Evolutionary conservation across 2,888 invertebrate genomes (phyloP).

Genomic region (Amphiduros pacificus): DNA sequence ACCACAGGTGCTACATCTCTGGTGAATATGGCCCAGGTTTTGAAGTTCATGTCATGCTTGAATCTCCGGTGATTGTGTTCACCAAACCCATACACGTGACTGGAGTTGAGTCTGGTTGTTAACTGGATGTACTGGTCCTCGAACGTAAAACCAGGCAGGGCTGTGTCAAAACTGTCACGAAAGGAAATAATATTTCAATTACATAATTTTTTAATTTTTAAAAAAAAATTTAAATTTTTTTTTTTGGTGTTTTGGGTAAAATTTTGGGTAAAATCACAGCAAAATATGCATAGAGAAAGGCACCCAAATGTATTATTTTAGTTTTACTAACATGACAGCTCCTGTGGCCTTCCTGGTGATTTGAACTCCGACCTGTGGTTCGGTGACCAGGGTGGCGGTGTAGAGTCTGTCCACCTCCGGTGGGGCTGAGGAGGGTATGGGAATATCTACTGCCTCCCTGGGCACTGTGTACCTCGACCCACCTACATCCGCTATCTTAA

Average conservation of each 20-base stretch:
- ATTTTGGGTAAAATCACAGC: neutral
- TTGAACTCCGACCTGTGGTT: slow-evolving; percentile 35
- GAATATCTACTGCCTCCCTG: slow-evolving; percentile 3
- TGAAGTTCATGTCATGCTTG: slow-evolving; percentile 46
- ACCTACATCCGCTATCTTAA: no score
- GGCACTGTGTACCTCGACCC: slow-evolving; percentile 7
- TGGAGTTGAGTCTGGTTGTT: slow-evolving; percentile 37
- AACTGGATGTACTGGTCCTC: slow-evolving; percentile 46
- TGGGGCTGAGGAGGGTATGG: neutral
- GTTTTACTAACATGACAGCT: slow-evolving; percentile 31
- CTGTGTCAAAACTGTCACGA: slow-evolving; percentile 37
- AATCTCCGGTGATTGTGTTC: slow-evolving; percentile 46
- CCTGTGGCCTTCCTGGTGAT: slow-evolving; percentile 34
- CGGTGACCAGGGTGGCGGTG: neutral
- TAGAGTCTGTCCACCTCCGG: neutral
- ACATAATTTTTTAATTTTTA: neutral
- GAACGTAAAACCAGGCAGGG: slow-evolving; percentile 36
- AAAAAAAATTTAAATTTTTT: neutral
- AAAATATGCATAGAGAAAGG: neutral
- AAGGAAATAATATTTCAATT: neutral
- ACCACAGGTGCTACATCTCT: slow-evolving; percentile 44
- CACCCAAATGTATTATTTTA: neutral
- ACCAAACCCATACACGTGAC: slow-evolving; percentile 47
- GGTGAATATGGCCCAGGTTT: slow-evolving; percentile 48
- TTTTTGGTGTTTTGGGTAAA: neutral